Percentiles rank a stretch among this genome's conserved stretches.
Evolutionary conservation across 2,888 invertebrate genomes (phyloP).

Genomic region (Cataglyphis altisquamis): DNA sequence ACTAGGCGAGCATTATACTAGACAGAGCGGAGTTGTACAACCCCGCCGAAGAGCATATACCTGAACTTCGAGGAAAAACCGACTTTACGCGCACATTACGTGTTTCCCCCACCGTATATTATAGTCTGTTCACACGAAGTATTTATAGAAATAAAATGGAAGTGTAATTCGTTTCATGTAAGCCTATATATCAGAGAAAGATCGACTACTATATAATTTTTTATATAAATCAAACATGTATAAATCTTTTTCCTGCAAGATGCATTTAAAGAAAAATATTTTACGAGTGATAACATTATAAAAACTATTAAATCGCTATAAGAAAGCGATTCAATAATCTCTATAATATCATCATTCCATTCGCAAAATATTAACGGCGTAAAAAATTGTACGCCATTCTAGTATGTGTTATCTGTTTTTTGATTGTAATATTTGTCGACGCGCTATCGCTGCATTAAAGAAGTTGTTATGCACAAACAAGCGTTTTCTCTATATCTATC

Average conservation of each 20-base stretch:
- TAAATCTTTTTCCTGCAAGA: not conserved
- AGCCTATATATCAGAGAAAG: not conserved
- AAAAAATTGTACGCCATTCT: constrained; percentile 47
- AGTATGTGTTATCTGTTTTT: constrained; percentile 62
- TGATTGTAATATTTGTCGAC: constrained; percentile 62
- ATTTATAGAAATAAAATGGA: constrained; percentile 30
- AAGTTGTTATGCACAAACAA: constrained; percentile 61
- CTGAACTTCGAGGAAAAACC: constrained; percentile 28
- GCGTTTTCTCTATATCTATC: constrained; percentile 36
- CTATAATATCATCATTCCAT: constrained; percentile 29
- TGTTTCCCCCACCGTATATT: constrained; percentile 23
- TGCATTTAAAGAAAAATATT: not conserved
- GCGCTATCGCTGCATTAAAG: constrained; percentile 54
- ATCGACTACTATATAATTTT: not conserved
- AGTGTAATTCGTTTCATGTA: not conserved
- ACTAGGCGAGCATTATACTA: constrained; percentile 29
- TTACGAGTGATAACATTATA: not conserved
- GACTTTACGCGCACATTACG: constrained; percentile 36
- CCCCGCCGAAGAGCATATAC: constrained; percentile 3
- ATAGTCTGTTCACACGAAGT: constrained; percentile 22
- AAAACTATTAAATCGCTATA: not conserved
- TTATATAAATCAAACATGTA: not conserved
- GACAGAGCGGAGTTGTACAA: constrained; percentile 2
- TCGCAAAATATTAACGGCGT: constrained; percentile 50
- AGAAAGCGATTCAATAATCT: constrained; percentile 39